Evolutionary conservation across 35 echinoderm and acorn worm species (phyloP), one percentile per base, ranked within the genome.

Genomic region (Heliocidaris erythrogramma): DNA sequence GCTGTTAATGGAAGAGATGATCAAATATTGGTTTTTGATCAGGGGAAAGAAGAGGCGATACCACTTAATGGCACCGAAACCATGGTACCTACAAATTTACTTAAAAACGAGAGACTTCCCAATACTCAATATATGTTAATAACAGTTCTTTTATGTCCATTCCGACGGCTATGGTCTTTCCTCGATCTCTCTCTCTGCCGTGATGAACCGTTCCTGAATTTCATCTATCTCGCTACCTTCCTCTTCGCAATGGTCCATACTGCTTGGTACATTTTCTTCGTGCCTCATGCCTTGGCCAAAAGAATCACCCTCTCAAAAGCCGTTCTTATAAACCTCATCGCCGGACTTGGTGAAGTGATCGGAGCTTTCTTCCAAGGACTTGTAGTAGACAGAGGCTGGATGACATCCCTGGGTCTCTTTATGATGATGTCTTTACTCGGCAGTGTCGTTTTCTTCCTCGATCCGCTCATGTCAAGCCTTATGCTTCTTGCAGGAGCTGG

Each of bases 121-220:
- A 32, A 47, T 9, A 31, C 31, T 5, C 29, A 89, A 30, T 30
- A 47, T 5, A 89, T 27, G 31, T 12, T 89, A 10, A 32, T 2
- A 24, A 17, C 18, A 78, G 24, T 48, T 89, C 18, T 89, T 1
- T 30, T 92, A 27, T 18, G 91, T 49, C 91, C 91, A n/a, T 59
- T 92, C 91, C 91, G 29, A 13, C 59, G 47, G 48, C 49, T 92
- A 27, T 92, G 91, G 91, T 59, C 31, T 49, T 49, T 48, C 29
- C 49, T 92, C 8, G 91, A 92, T 48, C 30, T 49, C 31, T 92
- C 91, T 13, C 91, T 92, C n/a, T 92, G 49, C 30, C 47, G 91
- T 5, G 91, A 92, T 30, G 91, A 92, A 92, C 91, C 91, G 14
- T 92, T 48, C 48, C 13, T 92, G 17, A 92, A 92, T 59, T 92